Percentiles rank a stretch among this genome's conserved stretches.
phyloP scores from a whole-genome alignment of 2,797 vertebrate genomes.

The Coilia nasus region DNA sequence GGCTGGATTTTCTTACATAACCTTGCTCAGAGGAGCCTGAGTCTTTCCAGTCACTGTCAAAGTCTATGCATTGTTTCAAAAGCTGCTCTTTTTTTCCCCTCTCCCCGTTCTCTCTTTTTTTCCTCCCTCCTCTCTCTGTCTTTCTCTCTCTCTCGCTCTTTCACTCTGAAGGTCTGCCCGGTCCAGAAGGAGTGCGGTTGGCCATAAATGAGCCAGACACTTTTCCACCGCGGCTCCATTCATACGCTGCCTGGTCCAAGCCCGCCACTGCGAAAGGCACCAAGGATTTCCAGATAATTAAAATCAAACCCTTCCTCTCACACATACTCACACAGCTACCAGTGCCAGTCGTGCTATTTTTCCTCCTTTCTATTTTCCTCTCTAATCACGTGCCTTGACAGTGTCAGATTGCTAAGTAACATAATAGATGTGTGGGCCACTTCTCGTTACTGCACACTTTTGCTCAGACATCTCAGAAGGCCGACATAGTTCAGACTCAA shows the following conservation, averaged over 20 bases:
- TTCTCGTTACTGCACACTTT: conserved; percentile 31
- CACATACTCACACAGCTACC: conserved; percentile 5
- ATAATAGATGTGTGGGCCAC: background rate
- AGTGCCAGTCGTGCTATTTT: background rate
- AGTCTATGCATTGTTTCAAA: conserved; percentile 46
- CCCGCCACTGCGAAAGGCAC: conserved; percentile 7
- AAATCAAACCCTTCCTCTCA: conserved; percentile 32
- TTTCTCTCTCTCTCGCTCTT: too few relatives aligned
- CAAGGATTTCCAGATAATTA: conserved; percentile 39
- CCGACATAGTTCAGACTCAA: background rate
- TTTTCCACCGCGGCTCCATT: conserved; percentile 40
- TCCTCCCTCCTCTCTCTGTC: background rate
- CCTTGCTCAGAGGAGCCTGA: conserved; percentile 26
- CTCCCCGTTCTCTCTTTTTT: background rate
- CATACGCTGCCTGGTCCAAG: conserved; percentile 31
- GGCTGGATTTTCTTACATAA: conserved; percentile 37
- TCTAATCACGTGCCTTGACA: conserved; percentile 44
- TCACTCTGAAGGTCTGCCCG: conserved; percentile 41
- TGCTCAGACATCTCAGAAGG: conserved; percentile 31
- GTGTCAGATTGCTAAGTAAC: conserved; percentile 41
- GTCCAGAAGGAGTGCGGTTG: conserved; percentile 42
- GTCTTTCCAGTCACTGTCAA: conserved; percentile 43
- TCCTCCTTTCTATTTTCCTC: background rate
- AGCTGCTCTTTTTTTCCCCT: conserved; percentile 26
- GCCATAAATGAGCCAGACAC: conserved; percentile 40